phyloP scores from a whole-genome alignment of 2,113 vertebrate genomes.

The Brachyhypopomus occidentalis region DNA sequence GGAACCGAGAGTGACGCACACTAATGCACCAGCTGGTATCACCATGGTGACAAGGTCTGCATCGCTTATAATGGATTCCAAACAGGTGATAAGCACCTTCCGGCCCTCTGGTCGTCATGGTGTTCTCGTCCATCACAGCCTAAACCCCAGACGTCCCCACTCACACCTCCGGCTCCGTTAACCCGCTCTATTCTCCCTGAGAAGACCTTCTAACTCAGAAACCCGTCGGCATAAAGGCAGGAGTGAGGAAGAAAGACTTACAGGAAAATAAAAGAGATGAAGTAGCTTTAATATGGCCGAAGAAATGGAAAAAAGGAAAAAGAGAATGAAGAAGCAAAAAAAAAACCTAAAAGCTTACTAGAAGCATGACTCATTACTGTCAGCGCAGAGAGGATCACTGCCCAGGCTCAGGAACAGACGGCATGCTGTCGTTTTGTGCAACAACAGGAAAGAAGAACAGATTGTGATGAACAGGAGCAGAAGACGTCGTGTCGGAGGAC shows the following conservation, averaged over 20 bases:
- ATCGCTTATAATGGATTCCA: neutral
- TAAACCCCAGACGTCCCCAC: neutral
- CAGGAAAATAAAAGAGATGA: neutral
- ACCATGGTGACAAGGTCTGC: conserved; percentile 20
- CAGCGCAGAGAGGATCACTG: neutral
- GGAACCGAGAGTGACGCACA: neutral
- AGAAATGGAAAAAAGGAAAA: neutral
- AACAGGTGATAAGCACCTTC: neutral
- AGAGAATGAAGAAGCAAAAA: neutral
- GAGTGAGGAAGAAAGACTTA: neutral
- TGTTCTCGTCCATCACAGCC: neutral
- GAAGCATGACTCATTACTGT: neutral
- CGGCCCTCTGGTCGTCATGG: neutral
- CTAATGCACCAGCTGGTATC: neutral
- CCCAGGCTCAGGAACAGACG: conserved; percentile 21
- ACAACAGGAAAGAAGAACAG: conserved; percentile 18
- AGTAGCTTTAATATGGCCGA: neutral
- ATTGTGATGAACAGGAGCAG: conserved; percentile 6
- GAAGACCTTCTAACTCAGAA: neutral
- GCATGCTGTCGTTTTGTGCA: conserved; percentile 20
- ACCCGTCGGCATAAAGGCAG: no score
- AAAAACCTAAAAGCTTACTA: neutral
- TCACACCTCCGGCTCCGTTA: neutral
- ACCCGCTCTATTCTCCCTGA: conserved; percentile 6
- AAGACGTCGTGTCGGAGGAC: neutral